Conservation (phyloP, 1,140 invertebrate genomes). For the Meloidogyne exigua region DNA sequence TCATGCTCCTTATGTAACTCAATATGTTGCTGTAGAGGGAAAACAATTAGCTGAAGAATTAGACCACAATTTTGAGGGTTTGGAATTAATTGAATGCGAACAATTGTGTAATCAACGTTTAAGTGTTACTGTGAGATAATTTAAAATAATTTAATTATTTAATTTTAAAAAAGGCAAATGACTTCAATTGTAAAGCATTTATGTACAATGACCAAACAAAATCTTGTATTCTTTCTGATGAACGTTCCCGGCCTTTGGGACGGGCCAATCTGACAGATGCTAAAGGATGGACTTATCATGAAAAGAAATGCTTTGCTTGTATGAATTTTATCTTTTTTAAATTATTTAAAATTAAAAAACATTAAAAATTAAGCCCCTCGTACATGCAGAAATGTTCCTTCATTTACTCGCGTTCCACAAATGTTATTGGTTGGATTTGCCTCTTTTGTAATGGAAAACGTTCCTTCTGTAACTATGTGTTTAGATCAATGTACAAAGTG, state of each 20-base stretch:
- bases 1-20: conserved; percentile 63
- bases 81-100: conserved; percentile 59
- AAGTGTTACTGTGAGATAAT: conserved; percentile 43
- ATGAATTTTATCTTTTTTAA: conserved; percentile 13
- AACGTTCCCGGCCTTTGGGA: conserved; percentile 60
- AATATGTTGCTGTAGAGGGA: conserved; percentile 63
- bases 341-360: conserved; percentile 19
- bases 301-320: conserved; percentile 64
- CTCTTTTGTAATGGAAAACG: conserved; percentile 64
- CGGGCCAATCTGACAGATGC: conserved; percentile 55
- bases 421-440: conserved; percentile 63
- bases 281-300: conserved; percentile 59
- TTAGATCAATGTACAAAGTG: conserved; percentile 64
- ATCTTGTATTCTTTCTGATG: conserved; percentile 60
- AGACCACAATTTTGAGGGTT: conserved; percentile 50
- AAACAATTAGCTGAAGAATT: conserved; percentile 58
- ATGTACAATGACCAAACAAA: conserved; percentile 60
- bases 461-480: conserved; percentile 63
- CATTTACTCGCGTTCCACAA: conserved; percentile 62
- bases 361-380: conserved; percentile 53
- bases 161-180: conserved; percentile 45
- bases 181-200: conserved; percentile 64
- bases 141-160: neutral
- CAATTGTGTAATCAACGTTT: conserved; percentile 60
- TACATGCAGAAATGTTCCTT: conserved; percentile 60